Base-by-base conservation (phyloP, 2,113 vertebrate species). In the Caloenas nicobarica region DNA sequence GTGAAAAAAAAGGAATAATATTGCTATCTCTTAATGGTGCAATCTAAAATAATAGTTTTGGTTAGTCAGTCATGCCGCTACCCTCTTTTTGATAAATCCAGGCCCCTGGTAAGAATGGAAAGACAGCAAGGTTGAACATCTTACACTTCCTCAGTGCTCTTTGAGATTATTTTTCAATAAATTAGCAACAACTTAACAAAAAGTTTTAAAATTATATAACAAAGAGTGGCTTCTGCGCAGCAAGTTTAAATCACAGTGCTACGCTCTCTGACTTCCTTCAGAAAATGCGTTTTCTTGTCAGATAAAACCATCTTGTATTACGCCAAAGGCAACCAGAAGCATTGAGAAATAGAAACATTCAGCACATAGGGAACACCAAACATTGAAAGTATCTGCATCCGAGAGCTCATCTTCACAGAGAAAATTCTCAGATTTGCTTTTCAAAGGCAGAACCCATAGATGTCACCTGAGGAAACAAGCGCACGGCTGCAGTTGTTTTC, bases 121-220 rank as follows among this genome's bases (percentile, higher is more conserved):
- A 69, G 69, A 65, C 65, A 80, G 70, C 23, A 51, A 82, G 56
- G 61, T 82, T 95, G 93, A 95, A 64, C 22, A 74, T 92, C 94
- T 97, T 96, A 86, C 29, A 54, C n/a, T 92, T 79, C 44, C 73
- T 96, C 77, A 56, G 82, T 76, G 72, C 54, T 97, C 82, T 93
- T 88, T 81, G 38, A 57, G 80, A 86, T 88, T 53, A 58, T 88
- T 95, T 98, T 96, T 94, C 86, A 96, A 53, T 68, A 91, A 90
- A 81, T 94, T 93, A 96, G 36, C 62, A 97, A 95, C 62, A n/a
- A 84, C 89, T 93, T 95, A 96, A 91, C 72, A 93, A 80, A 83
- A 89, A 81, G 34, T 91, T 77, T 93, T 95, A 91, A 87, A 84
- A 91, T 62, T 89, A 87, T 78, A 28, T 86, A 91, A 90, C 57